A percentile compares a stretch with the other conserved stretches of the same genome.
Evolutionary conservation across 1,140 invertebrate species (phyloP).

Genomic region (Holotrichia oblita): DNA sequence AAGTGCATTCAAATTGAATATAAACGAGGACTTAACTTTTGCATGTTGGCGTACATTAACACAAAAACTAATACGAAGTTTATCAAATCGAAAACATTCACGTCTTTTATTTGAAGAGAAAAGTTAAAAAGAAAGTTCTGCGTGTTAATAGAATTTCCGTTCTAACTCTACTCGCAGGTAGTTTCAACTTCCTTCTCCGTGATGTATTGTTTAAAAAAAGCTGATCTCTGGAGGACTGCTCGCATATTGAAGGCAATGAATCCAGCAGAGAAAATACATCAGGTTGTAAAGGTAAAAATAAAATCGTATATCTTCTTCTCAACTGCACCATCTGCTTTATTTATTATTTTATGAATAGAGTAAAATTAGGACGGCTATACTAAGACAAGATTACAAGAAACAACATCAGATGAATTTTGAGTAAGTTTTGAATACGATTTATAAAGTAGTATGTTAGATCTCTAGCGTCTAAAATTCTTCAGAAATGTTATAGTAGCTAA

Average conservation of each 20-base stretch:
- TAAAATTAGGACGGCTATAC: conserved; percentile 35
- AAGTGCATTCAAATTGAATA: too few species aligned
- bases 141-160: background rate
- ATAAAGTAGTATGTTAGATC: too few species aligned
- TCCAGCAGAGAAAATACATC: conserved; percentile 43
- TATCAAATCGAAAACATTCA: background rate
- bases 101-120: background rate
- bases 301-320: too few species aligned
- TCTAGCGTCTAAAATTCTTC: background rate
- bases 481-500: background rate
- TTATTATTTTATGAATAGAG: background rate
- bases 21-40: background rate
- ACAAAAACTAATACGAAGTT: background rate
- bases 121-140: background rate
- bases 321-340: too few species aligned
- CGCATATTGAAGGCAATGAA: conserved; percentile 38
- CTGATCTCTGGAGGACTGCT: conserved; percentile 44
- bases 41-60: too few species aligned
- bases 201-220: conserved; percentile 43
- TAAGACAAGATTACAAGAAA: conserved; percentile 23
- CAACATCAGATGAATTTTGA: conserved; percentile 1
- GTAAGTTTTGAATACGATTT: background rate
- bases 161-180: conserved; percentile 32
- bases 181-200: conserved; percentile 47
- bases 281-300: conserved; percentile 38